Conservation (phyloP, 1,140 invertebrate species). For the Drosophila malerkotliana region DNA sequence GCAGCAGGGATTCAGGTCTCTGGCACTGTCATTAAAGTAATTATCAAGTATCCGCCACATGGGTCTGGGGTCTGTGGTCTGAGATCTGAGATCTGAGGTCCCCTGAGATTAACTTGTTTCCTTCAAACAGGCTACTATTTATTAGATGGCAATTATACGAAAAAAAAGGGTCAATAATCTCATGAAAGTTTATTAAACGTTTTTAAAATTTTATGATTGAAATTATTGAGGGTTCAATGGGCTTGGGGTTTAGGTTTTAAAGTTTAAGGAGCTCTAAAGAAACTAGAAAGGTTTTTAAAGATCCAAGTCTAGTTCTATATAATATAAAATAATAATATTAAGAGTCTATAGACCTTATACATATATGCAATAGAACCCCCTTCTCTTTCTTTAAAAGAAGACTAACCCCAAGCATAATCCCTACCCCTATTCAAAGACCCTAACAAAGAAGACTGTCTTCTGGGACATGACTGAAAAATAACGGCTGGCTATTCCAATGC, state of each 20-base stretch:
- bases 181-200: background rate
- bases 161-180: background rate
- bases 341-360: no score
- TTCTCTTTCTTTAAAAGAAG: no score
- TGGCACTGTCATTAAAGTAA: slow-evolving; percentile 31
- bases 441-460: slow-evolving; percentile 1
- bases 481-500: slow-evolving; percentile 30
- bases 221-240: no score
- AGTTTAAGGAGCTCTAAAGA: no score
- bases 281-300: no score
- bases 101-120: slow-evolving; percentile 18
- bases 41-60: slow-evolving; percentile 39
- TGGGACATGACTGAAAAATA: slow-evolving; percentile 8
- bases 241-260: no score
- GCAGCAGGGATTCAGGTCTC: background rate
- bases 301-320: no score
- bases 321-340: no score
- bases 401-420: background rate
- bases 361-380: no score
- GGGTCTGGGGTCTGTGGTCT: background rate
- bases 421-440: background rate
- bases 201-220: background rate
- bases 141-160: slow-evolving; percentile 1
- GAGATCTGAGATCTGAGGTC: background rate
- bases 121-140: slow-evolving; percentile 3